Evolutionary conservation across 2,113 vertebrate species (phyloP).

Genomic region (Stegastes partitus): DNA sequence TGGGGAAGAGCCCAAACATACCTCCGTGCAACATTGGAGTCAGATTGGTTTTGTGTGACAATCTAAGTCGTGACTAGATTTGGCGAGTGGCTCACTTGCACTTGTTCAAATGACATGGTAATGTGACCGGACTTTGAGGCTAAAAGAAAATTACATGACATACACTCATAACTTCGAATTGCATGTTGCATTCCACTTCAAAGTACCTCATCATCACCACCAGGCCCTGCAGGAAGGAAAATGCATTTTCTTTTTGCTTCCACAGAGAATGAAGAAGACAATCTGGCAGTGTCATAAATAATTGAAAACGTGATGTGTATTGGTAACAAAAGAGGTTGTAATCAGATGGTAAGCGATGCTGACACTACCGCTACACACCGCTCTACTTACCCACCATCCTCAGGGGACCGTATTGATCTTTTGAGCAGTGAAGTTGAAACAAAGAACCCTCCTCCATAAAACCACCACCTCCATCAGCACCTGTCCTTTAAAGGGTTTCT

Average conservation of each 20-base stretch:
- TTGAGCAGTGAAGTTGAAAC: constrained; percentile 46
- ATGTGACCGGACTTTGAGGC: background rate
- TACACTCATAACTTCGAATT: too few relatives aligned
- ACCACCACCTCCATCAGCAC: background rate
- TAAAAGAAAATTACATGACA: too few relatives aligned
- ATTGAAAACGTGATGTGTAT: constrained; percentile 50
- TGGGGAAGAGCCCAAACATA: too few relatives aligned
- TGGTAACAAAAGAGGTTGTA: constrained; percentile 41
- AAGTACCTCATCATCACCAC: background rate
- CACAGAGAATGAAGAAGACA: constrained; percentile 16
- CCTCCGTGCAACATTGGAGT: background rate
- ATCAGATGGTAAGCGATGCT: constrained; percentile 54
- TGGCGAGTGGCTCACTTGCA: background rate
- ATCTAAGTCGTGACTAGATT: background rate
- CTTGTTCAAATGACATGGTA: background rate
- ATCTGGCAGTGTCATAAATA: constrained; percentile 28
- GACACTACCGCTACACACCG: constrained; percentile 48
- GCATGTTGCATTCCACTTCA: too few relatives aligned
- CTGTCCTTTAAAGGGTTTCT: constrained; percentile 26
- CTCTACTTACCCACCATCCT: constrained; percentile 44
- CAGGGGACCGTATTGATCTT: constrained; percentile 41
- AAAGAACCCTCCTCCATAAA: constrained; percentile 5
- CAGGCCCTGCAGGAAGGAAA: background rate
- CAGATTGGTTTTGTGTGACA: background rate
- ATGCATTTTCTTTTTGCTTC: constrained; percentile 1